phyloP scores from a whole-genome alignment of 2,113 vertebrate species.

The Dryoscopus gambensis region DNA sequence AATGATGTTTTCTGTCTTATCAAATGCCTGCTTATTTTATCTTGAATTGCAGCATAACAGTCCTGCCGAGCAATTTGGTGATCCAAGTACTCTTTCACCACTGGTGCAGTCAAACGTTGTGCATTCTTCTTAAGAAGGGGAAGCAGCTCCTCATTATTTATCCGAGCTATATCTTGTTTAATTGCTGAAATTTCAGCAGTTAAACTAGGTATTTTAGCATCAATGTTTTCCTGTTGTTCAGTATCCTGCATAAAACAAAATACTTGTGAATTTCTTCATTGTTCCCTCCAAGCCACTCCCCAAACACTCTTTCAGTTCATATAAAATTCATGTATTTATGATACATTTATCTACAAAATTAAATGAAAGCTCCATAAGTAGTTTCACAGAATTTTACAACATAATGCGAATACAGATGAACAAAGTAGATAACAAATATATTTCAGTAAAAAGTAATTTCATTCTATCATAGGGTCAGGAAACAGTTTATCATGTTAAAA shows the following conservation, averaged over 20 bases:
- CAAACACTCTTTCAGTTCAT: not conserved
- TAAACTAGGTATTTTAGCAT: slow-evolving; percentile 70
- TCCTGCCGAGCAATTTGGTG: slow-evolving; percentile 82
- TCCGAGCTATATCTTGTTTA: slow-evolving; percentile 74
- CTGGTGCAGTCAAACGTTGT: slow-evolving; percentile 75
- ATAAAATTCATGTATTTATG: not conserved
- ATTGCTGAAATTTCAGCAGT: slow-evolving; percentile 74
- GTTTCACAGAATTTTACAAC: not conserved
- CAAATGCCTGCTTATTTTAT: slow-evolving; percentile 80
- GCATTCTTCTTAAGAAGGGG: slow-evolving; percentile 79
- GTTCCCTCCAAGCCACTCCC: not conserved
- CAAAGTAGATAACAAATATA: not conserved
- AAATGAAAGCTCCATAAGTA: not conserved
- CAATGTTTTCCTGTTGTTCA: slow-evolving; percentile 59
- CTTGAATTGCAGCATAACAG: slow-evolving; percentile 77
- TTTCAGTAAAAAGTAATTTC: not conserved
- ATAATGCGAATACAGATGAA: not conserved
- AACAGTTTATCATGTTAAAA: not conserved
- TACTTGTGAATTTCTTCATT: not conserved
- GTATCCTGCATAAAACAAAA: slow-evolving; percentile 60
- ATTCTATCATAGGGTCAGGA: not conserved
- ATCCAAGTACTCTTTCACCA: slow-evolving; percentile 81
- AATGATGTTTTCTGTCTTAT: slow-evolving; percentile 87
- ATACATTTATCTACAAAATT: not conserved
- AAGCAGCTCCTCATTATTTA: slow-evolving; percentile 76